Conservation (phyloP, 2,797 vertebrate species). For the Diglossa cyanea region DNA sequence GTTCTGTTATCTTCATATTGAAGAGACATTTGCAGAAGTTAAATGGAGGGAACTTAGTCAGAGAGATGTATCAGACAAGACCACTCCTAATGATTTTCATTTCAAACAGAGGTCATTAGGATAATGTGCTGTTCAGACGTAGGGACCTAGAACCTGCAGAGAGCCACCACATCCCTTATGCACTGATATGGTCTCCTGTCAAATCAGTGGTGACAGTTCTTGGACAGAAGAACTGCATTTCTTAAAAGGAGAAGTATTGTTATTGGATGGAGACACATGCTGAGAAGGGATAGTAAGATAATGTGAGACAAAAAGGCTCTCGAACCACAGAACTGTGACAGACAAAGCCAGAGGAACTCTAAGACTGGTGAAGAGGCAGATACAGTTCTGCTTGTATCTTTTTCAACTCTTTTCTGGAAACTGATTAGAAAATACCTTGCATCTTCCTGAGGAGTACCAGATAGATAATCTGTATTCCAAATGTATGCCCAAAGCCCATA, state of each 20-base stretch:
- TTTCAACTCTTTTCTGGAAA: not conserved
- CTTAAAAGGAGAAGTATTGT: not conserved
- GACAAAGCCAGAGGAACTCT: not conserved
- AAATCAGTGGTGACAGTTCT: not conserved
- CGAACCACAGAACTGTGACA: fast-evolving
- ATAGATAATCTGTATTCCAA: not conserved
- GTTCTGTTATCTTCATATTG: not conserved
- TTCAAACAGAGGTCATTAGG: not conserved
- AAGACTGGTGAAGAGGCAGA: not conserved
- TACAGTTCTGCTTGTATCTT: not conserved
- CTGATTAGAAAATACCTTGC: not conserved
- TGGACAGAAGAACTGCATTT: not conserved
- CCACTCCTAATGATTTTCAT: not conserved
- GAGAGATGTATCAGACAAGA: not conserved
- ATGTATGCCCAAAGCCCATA: not conserved
- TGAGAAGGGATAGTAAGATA: not conserved
- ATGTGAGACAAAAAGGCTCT: not conserved
- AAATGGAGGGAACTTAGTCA: not conserved
- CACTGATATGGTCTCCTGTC: not conserved
- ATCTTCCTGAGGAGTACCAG: not conserved
- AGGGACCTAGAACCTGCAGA: not conserved
- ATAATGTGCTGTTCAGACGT: not conserved
- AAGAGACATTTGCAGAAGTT: not conserved
- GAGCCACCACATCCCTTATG: not conserved
- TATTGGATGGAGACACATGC: not conserved